These are phyloP conservation scores for Diaperis boleti DNA, from an alignment of 2,888 invertebrate species.

Conservation along the genomic window DNA sequence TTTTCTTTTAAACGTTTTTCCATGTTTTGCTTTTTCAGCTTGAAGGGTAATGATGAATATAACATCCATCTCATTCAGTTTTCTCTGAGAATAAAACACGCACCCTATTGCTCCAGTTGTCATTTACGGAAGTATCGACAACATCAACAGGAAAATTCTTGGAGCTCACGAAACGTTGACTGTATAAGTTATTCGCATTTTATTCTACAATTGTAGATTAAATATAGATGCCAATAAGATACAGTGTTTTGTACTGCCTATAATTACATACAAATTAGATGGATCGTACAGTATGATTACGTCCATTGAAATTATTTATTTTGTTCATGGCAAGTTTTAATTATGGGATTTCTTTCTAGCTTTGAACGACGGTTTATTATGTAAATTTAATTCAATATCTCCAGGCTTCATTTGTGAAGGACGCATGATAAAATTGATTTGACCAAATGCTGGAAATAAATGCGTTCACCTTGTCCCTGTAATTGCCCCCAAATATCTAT, in stretches of 20 bases:
- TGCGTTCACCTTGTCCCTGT: background rate
- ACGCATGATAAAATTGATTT: constrained; percentile 6
- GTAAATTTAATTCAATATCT: constrained; percentile 17
- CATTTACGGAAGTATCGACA: constrained; percentile 9
- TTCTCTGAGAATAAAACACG: constrained; percentile 14
- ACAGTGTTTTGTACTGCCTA: too few species aligned
- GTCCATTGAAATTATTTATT: background rate
- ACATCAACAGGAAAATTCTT: background rate
- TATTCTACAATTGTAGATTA: too few species aligned
- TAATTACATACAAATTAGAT: too few species aligned
- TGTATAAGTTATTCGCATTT: too few species aligned
- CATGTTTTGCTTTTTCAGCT: constrained; percentile 31
- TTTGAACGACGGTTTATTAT: constrained; percentile 5
- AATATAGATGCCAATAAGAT: too few species aligned
- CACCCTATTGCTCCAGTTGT: constrained; percentile 5
- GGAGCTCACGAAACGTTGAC: background rate
- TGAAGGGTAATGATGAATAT: constrained; percentile 37
- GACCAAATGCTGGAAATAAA: background rate
- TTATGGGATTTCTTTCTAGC: background rate
- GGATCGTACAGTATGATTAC: too few species aligned
- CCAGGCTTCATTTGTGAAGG: constrained; percentile 15
- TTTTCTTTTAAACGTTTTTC: constrained; percentile 38
- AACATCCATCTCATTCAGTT: constrained; percentile 33
- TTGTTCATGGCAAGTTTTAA: background rate
- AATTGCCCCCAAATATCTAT: background rate